A percentile compares a stretch with the other conserved stretches of the same genome.
These are phyloP conservation scores for Leucozona laternaria DNA, from an alignment of 2,888 invertebrate genomes.

Conservation along the genomic window DNA sequence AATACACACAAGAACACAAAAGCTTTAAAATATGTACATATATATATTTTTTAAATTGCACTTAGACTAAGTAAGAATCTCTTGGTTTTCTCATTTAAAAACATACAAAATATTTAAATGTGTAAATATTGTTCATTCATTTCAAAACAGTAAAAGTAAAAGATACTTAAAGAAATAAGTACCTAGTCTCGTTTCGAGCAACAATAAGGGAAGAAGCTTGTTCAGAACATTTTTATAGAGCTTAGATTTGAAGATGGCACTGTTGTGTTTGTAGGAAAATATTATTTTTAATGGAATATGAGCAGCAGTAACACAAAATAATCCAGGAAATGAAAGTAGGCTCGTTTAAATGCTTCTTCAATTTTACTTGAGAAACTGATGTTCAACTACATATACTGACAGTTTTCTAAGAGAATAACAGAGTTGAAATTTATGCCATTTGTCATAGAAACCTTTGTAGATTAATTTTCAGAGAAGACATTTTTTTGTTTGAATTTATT, in stretches of 20 bases:
- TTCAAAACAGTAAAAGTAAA: neutral
- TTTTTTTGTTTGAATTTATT: too few species aligned
- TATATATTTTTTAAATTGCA: slow-evolving; percentile 3
- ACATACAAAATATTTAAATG: neutral
- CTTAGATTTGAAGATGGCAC: neutral
- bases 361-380: too few species aligned
- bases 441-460: too few species aligned
- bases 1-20: neutral
- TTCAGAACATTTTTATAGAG: neutral
- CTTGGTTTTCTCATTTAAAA: neutral
- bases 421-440: too few species aligned
- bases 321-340: too few species aligned
- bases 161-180: neutral
- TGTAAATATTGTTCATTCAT: slow-evolving; percentile 20
- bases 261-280: neutral
- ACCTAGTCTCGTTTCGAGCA: neutral
- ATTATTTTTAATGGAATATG: too few species aligned
- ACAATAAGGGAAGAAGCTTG: neutral
- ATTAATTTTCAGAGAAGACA: too few species aligned
- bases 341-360: too few species aligned
- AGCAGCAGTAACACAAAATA: too few species aligned
- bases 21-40: neutral
- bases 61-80: slow-evolving; percentile 12
- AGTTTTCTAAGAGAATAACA: too few species aligned
- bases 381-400: too few species aligned